Conservation (phyloP, 2,113 vertebrate genomes). For the Ceyx melanurus region DNA sequence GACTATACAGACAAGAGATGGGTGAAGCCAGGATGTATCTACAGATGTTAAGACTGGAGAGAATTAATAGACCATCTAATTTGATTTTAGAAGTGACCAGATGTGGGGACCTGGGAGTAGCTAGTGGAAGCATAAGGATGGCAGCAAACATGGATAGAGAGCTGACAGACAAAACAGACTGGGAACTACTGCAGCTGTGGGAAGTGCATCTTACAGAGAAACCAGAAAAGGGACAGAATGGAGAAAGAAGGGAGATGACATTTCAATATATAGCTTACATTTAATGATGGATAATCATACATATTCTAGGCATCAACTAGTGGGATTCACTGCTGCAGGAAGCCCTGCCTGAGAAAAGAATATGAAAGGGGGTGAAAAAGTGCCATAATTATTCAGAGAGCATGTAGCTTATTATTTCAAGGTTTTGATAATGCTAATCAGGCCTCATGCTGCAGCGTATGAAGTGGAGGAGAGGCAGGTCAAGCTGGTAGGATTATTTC, state of each 20-base stretch:
- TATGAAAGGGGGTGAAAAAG: not conserved
- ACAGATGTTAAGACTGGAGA: not conserved
- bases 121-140: not conserved
- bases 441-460: not conserved
- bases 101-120: not conserved
- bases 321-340: not conserved
- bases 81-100: not conserved
- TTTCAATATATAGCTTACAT: not conserved
- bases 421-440: not conserved
- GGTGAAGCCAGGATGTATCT: not conserved
- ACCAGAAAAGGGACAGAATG: not conserved
- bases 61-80: not conserved
- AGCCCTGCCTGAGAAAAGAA: not conserved
- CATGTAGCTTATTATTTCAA: not conserved
- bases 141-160: not conserved
- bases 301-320: not conserved
- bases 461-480: not conserved
- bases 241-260: not conserved
- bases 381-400: not conserved
- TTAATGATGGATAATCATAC: not conserved
- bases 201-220: not conserved
- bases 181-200: not conserved
- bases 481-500: not conserved
- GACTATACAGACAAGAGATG: not conserved
- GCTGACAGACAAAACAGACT: not conserved